phyloP scores from a whole-genome alignment of 2,888 invertebrate species.

The Xestia ashworthii region DNA sequence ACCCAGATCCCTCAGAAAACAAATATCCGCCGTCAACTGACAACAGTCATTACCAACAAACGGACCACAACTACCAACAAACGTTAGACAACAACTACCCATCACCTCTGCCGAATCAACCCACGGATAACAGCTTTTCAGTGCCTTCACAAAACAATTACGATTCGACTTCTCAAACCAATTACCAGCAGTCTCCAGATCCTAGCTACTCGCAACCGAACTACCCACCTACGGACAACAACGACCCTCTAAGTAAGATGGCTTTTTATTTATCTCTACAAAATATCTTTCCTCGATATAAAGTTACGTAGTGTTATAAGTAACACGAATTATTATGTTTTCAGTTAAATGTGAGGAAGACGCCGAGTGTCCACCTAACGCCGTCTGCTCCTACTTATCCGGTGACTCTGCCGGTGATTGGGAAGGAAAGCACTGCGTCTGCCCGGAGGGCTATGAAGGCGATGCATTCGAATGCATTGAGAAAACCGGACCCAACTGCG shows the following conservation, averaged over 20 bases:
- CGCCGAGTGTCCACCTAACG: constrained; percentile 95
- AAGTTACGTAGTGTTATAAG: constrained; percentile 7
- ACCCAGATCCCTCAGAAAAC: constrained; percentile 16
- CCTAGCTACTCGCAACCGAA: constrained; percentile 42
- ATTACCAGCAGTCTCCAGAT: constrained; percentile 44
- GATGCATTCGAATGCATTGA: constrained; percentile 94
- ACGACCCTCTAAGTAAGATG: constrained; percentile 77
- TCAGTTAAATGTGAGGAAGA: constrained; percentile 94
- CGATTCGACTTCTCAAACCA: constrained; percentile 22
- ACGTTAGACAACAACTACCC: constrained; percentile 58
- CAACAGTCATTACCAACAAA: constrained; percentile 38
- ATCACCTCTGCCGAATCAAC: constrained; percentile 52
- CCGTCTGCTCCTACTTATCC: constrained; percentile 92
- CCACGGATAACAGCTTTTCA: constrained; percentile 39
- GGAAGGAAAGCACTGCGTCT: constrained; percentile 91
- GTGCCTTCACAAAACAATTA: constrained; percentile 33
- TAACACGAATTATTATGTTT: constrained; percentile 72
- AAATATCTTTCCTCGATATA: not conserved
- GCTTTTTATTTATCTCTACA: not conserved
- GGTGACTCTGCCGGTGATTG: constrained; percentile 78
- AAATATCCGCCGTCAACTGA: constrained; percentile 38
- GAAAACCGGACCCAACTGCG: constrained; percentile 80
- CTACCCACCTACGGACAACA: constrained; percentile 55
- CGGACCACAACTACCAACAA: constrained; percentile 54
- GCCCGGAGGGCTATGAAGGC: constrained; percentile 96